phyloP scores from a whole-genome alignment of 2,113 vertebrate species.

The Corythornis vintsioides region DNA sequence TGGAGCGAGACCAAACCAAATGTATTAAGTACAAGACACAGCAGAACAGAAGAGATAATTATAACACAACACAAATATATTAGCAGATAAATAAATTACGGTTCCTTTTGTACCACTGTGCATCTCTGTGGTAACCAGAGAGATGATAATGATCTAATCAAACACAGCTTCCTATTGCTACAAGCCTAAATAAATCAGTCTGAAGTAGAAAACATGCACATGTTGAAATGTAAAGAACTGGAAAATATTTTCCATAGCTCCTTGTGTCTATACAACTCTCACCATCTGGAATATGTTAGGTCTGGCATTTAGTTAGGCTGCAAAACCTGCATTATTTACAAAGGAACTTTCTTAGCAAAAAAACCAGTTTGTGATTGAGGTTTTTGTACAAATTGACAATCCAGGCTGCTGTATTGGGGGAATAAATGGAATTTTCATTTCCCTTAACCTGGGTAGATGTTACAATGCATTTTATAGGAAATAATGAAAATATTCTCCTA shows the following conservation, averaged over 20 bases:
- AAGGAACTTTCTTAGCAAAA: background rate
- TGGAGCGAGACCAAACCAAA: background rate
- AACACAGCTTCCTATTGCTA: background rate
- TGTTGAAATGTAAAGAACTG: background rate
- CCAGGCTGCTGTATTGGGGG: background rate
- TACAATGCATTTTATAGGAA: background rate
- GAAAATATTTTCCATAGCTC: constrained; percentile 29
- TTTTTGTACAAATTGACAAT: background rate
- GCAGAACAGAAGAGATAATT: background rate
- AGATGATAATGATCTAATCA: constrained; percentile 25
- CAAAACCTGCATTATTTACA: background rate
- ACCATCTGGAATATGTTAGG: constrained; percentile 4
- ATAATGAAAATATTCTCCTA: background rate
- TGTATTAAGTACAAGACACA: background rate
- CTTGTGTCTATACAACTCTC: background rate
- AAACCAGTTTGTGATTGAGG: background rate
- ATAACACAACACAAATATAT: background rate
- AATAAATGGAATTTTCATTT: background rate
- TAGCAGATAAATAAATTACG: constrained; percentile 32
- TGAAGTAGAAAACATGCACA: constrained; percentile 15
- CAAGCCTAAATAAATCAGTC: constrained; percentile 36
- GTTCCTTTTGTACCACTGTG: background rate
- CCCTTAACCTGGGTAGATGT: background rate
- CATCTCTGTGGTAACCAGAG: constrained; percentile 33
- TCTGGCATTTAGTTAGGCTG: constrained; percentile 26